Conservation (phyloP, 2,888 invertebrate genomes). For the Tetrapedia diversipes region DNA sequence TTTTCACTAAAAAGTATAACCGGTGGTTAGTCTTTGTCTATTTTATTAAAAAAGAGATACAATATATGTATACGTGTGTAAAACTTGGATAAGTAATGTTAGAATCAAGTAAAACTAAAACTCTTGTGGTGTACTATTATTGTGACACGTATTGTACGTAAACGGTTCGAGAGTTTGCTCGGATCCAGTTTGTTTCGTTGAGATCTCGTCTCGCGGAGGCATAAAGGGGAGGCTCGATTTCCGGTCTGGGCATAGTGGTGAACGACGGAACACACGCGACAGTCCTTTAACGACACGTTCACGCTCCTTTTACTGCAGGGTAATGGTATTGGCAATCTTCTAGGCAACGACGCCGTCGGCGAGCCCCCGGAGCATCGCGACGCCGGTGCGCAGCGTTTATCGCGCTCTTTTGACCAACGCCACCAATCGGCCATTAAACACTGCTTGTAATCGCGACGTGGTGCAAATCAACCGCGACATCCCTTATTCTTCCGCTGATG, state of each 20-base stretch:
- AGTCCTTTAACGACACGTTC: conserved; percentile 68
- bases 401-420: conserved; percentile 30
- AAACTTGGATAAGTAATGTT: background rate
- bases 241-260: background rate
- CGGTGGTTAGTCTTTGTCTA: too few relatives aligned
- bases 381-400: conserved; percentile 37
- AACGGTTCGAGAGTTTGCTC: conserved; percentile 31
- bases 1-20: too few relatives aligned
- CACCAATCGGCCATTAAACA: conserved; percentile 45
- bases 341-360: conserved; percentile 53
- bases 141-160: too few relatives aligned
- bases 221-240: conserved; percentile 26
- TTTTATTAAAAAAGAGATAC: too few relatives aligned
- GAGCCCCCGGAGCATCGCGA: conserved; percentile 15
- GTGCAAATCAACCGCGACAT: conserved; percentile 45
- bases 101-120: background rate
- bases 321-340: conserved; percentile 71
- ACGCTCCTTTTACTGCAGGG: conserved; percentile 68
- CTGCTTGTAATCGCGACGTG: conserved; percentile 40
- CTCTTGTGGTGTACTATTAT: too few relatives aligned
- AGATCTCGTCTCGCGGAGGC: conserved; percentile 1
- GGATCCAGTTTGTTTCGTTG: conserved; percentile 30
- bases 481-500: conserved; percentile 7
- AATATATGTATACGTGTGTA: too few relatives aligned
- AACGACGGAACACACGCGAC: conserved; percentile 10